Percentiles rank a stretch among this genome's conserved stretches.
These are phyloP conservation scores for Thysanoteuthis rhombus DNA, from an alignment of 2,888 invertebrate genomes.

Conservation along the genomic window DNA sequence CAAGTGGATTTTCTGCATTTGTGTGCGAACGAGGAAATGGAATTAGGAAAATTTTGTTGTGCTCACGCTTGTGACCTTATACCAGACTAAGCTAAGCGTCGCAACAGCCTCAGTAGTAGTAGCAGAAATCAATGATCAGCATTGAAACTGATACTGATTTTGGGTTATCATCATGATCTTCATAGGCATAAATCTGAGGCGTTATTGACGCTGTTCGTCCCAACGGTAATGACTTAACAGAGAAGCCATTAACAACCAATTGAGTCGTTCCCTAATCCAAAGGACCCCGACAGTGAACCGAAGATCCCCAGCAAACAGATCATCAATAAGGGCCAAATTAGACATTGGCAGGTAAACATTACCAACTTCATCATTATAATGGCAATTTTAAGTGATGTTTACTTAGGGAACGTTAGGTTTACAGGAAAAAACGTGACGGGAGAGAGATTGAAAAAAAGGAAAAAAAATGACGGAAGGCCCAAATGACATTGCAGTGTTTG, in stretches of 20 bases:
- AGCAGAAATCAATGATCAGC: no score
- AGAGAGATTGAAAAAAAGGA: neutral
- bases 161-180: neutral
- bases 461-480: neutral
- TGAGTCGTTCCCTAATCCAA: neutral
- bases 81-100: no score
- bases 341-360: neutral
- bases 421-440: neutral
- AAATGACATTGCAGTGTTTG: neutral
- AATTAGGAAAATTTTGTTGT: no score
- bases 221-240: neutral
- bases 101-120: no score
- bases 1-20: no score
- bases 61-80: no score
- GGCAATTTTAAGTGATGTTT: neutral
- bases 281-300: neutral
- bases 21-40: no score
- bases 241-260: neutral
- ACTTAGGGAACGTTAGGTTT: neutral
- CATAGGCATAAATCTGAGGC: neutral
- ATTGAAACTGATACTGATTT: neutral
- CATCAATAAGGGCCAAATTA: neutral
- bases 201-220: neutral
- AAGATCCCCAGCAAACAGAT: neutral
- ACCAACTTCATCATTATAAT: neutral